Percentiles rank a stretch among this genome's conserved stretches.
Evolutionary conservation across 2,888 invertebrate genomes (phyloP).

Genomic region (Lypha dubia): DNA sequence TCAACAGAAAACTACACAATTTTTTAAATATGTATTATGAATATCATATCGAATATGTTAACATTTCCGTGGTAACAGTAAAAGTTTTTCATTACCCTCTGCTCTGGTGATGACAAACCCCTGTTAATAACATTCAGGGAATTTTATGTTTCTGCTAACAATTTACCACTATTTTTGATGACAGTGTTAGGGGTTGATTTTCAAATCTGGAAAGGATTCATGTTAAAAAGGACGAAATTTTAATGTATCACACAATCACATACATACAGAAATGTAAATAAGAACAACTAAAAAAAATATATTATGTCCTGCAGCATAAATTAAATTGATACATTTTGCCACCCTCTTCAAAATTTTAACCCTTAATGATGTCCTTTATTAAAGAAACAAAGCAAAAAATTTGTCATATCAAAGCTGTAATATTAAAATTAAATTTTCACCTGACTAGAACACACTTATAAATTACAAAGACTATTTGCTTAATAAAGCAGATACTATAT

Average conservation of each 20-base stretch:
- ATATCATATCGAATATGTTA: too few species aligned
- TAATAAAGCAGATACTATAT: neutral
- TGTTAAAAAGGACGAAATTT: neutral
- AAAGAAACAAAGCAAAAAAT: neutral
- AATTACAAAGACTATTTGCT: neutral
- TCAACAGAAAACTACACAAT: neutral
- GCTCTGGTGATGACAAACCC: neutral
- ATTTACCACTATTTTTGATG: slow-evolving; percentile 58
- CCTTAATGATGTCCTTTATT: neutral
- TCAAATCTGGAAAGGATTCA: neutral
- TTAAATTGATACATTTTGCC: neutral
- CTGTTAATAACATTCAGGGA: slow-evolving; percentile 42
- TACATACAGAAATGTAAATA: neutral
- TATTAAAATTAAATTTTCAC: neutral
- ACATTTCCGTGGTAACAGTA: too few species aligned
- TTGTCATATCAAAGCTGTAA: neutral
- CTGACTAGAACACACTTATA: neutral
- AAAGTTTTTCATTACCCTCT: neutral
- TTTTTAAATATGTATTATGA: too few species aligned
- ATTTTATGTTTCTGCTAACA: slow-evolving; percentile 26
- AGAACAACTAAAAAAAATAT: neutral
- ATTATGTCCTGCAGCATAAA: neutral
- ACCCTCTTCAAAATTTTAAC: slow-evolving; percentile 7
- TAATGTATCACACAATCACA: neutral
- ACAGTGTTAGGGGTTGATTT: slow-evolving; percentile 17